These are phyloP conservation scores for Atta texana DNA, from an alignment of 1,140 invertebrate genomes.

Conservation along the genomic window DNA sequence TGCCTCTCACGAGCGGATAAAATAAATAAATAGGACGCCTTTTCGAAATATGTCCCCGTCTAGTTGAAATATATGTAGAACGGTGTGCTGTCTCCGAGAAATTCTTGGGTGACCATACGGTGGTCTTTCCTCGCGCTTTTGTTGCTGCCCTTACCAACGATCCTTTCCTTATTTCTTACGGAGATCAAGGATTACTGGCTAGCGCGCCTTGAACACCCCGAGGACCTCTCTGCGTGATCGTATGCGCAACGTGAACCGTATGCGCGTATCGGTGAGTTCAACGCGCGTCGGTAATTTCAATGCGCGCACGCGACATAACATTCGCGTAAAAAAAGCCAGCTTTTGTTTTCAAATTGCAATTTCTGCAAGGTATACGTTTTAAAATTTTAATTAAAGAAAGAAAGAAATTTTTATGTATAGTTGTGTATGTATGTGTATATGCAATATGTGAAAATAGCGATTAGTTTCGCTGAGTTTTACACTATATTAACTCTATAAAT, in stretches of 20 bases:
- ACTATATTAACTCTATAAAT: background rate
- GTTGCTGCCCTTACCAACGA: conserved; percentile 32
- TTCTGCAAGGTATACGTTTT: background rate
- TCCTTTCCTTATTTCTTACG: conserved; percentile 55
- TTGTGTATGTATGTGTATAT: background rate
- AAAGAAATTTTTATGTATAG: background rate
- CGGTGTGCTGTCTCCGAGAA: conserved; percentile 64
- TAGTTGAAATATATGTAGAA: conserved; percentile 77
- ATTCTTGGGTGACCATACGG: conserved; percentile 48
- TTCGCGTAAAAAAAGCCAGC: background rate
- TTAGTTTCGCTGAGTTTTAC: background rate
- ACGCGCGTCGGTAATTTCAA: conserved; percentile 28
- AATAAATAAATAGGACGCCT: conserved; percentile 76
- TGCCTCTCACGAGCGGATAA: conserved; percentile 65
- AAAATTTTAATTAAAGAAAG: background rate
- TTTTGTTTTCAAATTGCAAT: background rate
- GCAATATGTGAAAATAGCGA: background rate
- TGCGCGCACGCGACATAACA: conserved; percentile 11
- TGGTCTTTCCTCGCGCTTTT: conserved; percentile 64
- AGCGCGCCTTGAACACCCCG: conserved; percentile 47
- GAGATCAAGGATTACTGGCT: conserved; percentile 68
- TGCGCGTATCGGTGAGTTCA: conserved; percentile 2
- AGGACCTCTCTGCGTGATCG: conserved; percentile 25
- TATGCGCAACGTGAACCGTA: conserved; percentile 2
- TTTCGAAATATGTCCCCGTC: conserved; percentile 77